These are phyloP conservation scores for Ophonus ardosiacus DNA, from an alignment of 2,888 invertebrate genomes.

Conservation along the genomic window DNA sequence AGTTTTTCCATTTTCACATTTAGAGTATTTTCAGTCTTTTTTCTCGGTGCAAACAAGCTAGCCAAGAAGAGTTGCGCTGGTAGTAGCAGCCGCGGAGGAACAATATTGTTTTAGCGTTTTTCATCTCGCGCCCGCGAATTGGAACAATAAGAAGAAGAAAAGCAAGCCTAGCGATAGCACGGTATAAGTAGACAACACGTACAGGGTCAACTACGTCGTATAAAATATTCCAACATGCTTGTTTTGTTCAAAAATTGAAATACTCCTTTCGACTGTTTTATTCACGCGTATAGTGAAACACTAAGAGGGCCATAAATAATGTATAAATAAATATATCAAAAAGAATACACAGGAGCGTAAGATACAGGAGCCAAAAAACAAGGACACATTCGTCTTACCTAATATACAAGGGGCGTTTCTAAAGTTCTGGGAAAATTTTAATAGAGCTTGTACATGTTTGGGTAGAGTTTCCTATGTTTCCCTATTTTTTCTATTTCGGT, in stretches of 20 bases:
- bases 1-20: constrained; percentile 62
- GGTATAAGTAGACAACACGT: constrained; percentile 64
- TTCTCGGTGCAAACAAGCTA: constrained; percentile 35
- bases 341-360: too few species aligned
- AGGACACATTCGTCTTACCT: too few species aligned
- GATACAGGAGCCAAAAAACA: too few species aligned
- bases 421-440: too few species aligned
- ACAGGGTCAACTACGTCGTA: constrained; percentile 32
- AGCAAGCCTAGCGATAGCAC: constrained; percentile 5
- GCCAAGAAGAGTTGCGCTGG: background rate
- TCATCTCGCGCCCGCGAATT: constrained; percentile 59
- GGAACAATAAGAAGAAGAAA: constrained; percentile 55
- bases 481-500: too few species aligned
- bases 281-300: background rate
- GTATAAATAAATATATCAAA: background rate
- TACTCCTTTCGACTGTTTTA: constrained; percentile 51
- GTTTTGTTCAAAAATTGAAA: constrained; percentile 65
- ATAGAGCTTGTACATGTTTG: too few species aligned
- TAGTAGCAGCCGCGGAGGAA: constrained; percentile 9
- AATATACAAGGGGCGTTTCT: too few species aligned
- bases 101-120: constrained; percentile 61
- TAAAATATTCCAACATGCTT: constrained; percentile 51
- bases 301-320: background rate
- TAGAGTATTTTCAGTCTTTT: constrained; percentile 50
- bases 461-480: too few species aligned